Conservation (phyloP, 2,113 vertebrate genomes). For the Guaruba guarouba region DNA sequence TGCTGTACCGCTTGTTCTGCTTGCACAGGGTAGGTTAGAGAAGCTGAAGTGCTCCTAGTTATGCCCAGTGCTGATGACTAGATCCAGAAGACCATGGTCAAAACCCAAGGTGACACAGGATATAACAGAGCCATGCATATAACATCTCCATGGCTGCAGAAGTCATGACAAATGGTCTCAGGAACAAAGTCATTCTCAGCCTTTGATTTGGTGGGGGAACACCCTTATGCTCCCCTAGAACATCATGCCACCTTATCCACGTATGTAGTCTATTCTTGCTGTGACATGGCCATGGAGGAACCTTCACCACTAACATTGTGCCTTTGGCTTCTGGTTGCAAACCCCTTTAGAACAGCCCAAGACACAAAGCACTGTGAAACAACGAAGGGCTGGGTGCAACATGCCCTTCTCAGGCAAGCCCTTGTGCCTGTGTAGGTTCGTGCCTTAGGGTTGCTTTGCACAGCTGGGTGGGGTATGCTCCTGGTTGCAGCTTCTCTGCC, state of each 20-base stretch:
- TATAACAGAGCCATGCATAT: not conserved
- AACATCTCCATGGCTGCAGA: not conserved
- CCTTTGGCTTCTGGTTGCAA: not conserved
- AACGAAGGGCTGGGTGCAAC: not conserved
- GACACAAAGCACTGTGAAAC: not conserved
- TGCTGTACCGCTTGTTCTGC: not conserved
- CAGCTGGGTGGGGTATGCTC: not conserved
- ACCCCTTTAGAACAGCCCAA: not conserved
- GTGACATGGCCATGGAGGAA: not conserved
- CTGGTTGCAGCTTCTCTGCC: not conserved
- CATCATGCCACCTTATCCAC: not conserved
- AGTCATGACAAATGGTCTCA: not conserved
- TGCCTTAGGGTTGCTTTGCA: not conserved
- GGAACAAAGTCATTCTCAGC: not conserved
- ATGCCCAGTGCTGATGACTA: not conserved
- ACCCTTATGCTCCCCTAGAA: not conserved
- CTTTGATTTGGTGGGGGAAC: not conserved
- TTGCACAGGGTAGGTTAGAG: not conserved
- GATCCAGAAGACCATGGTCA: not conserved
- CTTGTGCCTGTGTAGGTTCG: not conserved
- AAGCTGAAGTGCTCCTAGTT: not conserved
- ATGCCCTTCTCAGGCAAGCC: not conserved
- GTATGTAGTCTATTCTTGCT: too few species aligned
- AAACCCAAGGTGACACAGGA: not conserved
- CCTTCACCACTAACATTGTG: not conserved